phyloP scores from a whole-genome alignment of 2,797 vertebrate species.

The Cryptoprocta ferox region DNA sequence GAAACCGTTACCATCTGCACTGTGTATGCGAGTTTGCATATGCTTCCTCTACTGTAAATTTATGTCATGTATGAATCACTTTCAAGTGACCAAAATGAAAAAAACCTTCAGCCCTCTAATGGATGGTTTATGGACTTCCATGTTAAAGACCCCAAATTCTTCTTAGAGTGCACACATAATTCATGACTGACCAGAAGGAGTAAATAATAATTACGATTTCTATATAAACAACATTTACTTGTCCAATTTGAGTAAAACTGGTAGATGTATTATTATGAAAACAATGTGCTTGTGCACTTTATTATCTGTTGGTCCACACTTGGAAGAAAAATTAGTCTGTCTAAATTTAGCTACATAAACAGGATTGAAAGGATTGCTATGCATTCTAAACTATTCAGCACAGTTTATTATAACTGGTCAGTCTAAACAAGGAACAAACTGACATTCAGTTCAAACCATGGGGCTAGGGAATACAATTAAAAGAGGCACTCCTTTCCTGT shows the following conservation, averaged over 20 bases:
- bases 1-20: neutral
- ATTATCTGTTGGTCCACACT: neutral
- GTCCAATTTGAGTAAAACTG: neutral
- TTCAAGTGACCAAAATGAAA: neutral
- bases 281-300: constrained; percentile 13
- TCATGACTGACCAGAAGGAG: constrained; percentile 37
- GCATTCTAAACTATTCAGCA: constrained; percentile 69
- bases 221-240: constrained; percentile 27
- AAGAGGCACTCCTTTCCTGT: constrained; percentile 55
- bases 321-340: constrained; percentile 57
- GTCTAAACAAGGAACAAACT: constrained; percentile 79
- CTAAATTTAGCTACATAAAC: constrained; percentile 69
- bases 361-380: constrained; percentile 63
- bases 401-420: constrained; percentile 78
- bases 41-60: neutral
- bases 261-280: constrained; percentile 53
- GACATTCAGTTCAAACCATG: constrained; percentile 76
- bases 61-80: neutral
- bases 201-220: constrained; percentile 46
- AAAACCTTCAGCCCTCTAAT: neutral
- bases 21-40: neutral
- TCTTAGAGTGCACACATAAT: constrained; percentile 36
- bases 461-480: constrained; percentile 65
- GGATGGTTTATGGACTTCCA: neutral
- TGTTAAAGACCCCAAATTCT: neutral